phyloP scores from a whole-genome alignment of 1,140 invertebrate species.

The Cryptotermes secundus region DNA sequence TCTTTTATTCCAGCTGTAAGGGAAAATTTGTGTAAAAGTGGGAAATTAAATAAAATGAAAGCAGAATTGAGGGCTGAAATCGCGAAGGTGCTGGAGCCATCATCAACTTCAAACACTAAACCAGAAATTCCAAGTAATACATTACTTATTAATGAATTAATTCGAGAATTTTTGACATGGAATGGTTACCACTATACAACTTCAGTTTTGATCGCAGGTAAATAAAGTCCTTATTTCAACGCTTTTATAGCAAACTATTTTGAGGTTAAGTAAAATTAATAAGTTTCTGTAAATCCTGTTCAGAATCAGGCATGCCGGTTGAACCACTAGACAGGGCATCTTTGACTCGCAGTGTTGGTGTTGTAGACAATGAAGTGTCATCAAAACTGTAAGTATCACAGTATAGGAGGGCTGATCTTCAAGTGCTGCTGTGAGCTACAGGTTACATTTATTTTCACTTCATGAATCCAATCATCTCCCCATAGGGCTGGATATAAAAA shows the following conservation, averaged over 20 bases:
- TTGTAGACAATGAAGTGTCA: slow-evolving; percentile 45
- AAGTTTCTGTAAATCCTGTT: slow-evolving; percentile 34
- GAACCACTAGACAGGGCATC: slow-evolving; percentile 46
- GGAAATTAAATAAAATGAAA: slow-evolving; percentile 48
- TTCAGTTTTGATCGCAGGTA: slow-evolving; percentile 48
- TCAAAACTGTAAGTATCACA: slow-evolving; percentile 46
- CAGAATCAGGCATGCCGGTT: slow-evolving; percentile 49
- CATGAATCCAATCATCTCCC: too few species aligned
- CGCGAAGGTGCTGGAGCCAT: slow-evolving; percentile 46
- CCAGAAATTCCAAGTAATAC: slow-evolving; percentile 46
- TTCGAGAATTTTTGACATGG: slow-evolving; percentile 54
- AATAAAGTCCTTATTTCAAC: not conserved
- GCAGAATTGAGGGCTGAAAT: slow-evolving; percentile 51
- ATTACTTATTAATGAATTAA: slow-evolving; percentile 49
- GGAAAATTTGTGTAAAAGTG: slow-evolving; percentile 48
- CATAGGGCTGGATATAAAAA: too few species aligned
- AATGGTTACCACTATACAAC: slow-evolving; percentile 51
- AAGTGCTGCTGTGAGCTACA: too few species aligned
- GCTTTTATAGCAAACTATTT: not conserved
- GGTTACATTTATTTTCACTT: too few species aligned
- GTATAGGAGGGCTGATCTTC: too few species aligned
- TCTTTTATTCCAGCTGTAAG: slow-evolving; percentile 45
- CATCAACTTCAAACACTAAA: slow-evolving; percentile 23
- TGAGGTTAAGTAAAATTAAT: not conserved
- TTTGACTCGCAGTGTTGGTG: slow-evolving; percentile 45